Conservation (phyloP, 1,140 invertebrate species). For the Mesaphorura yosii region DNA sequence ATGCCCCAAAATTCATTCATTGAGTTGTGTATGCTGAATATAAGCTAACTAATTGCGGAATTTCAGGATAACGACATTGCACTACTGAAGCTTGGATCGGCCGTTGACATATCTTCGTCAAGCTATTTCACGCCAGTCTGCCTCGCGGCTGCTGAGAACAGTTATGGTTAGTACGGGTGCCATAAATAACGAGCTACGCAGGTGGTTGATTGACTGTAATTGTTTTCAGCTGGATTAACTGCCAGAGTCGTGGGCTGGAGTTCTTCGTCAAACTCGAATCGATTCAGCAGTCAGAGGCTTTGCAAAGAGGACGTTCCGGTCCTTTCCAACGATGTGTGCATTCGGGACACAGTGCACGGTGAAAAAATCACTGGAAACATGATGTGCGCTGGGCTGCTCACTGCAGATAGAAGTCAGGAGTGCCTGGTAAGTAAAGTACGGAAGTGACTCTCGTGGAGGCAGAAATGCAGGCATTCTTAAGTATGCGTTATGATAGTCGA, state of each 20-base stretch:
- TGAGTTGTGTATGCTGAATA: not conserved
- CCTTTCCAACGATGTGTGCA: constrained; percentile 26
- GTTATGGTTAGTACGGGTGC: too few species aligned
- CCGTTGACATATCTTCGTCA: constrained; percentile 19
- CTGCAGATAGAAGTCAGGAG: not conserved
- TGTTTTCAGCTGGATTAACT: not conserved
- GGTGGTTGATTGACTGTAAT: too few species aligned
- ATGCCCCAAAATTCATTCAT: not conserved
- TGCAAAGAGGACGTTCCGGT: constrained; percentile 23
- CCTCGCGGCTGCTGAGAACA: constrained; percentile 12
- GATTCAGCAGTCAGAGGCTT: constrained; percentile 8
- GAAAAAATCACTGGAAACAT: constrained; percentile 21
- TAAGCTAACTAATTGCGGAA: not conserved
- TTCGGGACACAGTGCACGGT: constrained; percentile 20
- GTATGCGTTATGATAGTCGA: not conserved
- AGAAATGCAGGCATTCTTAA: too few species aligned
- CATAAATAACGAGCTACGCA: too few species aligned
- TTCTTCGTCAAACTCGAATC: not conserved
- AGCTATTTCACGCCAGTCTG: constrained; percentile 24
- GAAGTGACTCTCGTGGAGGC: too few species aligned
- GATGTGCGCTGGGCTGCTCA: constrained; percentile 23
- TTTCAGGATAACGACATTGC: constrained; percentile 29
- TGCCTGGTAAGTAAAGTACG: constrained; percentile 18
- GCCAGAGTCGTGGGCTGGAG: constrained; percentile 14
- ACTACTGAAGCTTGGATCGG: constrained; percentile 12